A percentile compares a stretch with the other conserved stretches of the same genome.
phyloP scores from a whole-genome alignment of 2,888 invertebrate genomes.

The Dioctria rufipes region DNA sequence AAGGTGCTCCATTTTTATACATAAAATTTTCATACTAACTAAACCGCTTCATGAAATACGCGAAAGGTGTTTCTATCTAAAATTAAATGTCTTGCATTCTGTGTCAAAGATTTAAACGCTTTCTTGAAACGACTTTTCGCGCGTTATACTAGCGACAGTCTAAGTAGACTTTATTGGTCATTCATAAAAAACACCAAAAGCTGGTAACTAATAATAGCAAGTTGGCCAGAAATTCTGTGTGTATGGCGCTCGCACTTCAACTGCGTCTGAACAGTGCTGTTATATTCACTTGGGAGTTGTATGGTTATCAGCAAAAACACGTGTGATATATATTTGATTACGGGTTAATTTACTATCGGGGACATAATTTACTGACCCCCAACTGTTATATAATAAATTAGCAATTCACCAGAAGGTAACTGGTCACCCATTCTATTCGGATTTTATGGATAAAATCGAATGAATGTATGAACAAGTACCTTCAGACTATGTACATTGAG shows the following conservation, averaged over 20 bases:
- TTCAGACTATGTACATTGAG: too few species aligned
- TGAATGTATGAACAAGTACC: neutral
- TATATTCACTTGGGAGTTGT: neutral
- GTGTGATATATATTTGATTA: constrained; percentile 48
- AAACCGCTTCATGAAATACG: constrained; percentile 27
- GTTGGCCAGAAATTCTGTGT: constrained; percentile 1
- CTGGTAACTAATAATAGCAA: constrained; percentile 4
- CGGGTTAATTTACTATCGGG: constrained; percentile 38
- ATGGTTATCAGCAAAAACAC: constrained; percentile 10
- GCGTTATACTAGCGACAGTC: neutral
- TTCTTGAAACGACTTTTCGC: constrained; percentile 10
- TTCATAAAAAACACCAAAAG: constrained; percentile 1
- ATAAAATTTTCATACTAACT: neutral
- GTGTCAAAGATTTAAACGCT: constrained; percentile 13
- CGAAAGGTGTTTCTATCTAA: constrained; percentile 20
- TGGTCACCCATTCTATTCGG: constrained; percentile 24
- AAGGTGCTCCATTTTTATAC: constrained; percentile 17
- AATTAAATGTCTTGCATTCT: constrained; percentile 19
- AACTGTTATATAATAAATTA: constrained; percentile 57
- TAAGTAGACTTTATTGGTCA: too few species aligned
- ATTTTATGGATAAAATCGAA: constrained; percentile 10
- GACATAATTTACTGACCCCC: constrained; percentile 57
- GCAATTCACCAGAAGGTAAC: constrained; percentile 50
- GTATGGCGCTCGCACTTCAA: neutral
- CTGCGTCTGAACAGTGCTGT: neutral